Conservation (phyloP, 2,888 invertebrate genomes). For the Seladonia tumulorum region DNA sequence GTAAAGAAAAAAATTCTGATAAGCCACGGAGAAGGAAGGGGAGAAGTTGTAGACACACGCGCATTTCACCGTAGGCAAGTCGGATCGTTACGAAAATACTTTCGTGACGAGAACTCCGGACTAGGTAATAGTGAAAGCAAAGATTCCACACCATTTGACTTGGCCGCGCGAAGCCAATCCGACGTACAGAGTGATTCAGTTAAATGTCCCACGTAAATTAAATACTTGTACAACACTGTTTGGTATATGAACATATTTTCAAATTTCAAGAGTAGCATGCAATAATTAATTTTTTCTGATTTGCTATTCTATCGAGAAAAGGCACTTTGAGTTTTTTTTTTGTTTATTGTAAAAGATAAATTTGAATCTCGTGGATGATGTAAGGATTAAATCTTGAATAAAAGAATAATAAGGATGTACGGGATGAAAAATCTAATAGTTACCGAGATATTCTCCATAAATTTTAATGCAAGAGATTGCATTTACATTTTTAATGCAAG, state of each 20-base stretch:
- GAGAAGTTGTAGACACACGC: background rate
- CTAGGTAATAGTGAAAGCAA: background rate
- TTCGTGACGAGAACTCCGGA: background rate
- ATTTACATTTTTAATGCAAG: too few relatives aligned
- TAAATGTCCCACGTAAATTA: background rate
- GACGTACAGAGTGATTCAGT: background rate
- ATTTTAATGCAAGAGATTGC: too few relatives aligned
- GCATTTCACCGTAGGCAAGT: background rate
- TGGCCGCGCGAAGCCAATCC: background rate
- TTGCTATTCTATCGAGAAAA: too few relatives aligned
- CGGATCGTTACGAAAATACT: background rate
- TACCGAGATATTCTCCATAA: too few relatives aligned
- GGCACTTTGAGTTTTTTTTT: too few relatives aligned
- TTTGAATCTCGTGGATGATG: too few relatives aligned
- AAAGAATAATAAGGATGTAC: too few relatives aligned
- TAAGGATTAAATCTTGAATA: too few relatives aligned
- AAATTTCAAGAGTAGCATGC: background rate
- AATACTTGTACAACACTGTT: background rate
- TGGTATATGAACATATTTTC: background rate
- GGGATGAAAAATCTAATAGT: too few relatives aligned
- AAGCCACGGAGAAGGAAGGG: background rate
- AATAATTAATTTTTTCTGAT: background rate
- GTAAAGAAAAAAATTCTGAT: background rate
- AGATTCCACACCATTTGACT: background rate
- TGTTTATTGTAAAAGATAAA: too few relatives aligned